Base-by-base conservation (phyloP, 2,113 vertebrate genomes). In the Pterophyllum scalare region DNA sequence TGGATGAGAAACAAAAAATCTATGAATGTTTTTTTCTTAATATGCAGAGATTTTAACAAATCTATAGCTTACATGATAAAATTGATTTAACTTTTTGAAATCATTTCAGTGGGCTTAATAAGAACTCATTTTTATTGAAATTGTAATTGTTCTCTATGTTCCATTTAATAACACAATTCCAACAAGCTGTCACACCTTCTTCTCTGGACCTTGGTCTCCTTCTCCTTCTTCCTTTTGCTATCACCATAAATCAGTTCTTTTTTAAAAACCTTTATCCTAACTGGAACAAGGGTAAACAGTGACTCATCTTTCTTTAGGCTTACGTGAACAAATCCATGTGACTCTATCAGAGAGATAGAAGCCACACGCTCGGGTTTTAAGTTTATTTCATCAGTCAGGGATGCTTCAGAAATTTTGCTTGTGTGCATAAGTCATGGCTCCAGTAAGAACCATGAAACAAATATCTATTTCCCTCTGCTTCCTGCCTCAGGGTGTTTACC, bases 321-420 rank as follows among this genome's bases (percentile, higher is more conserved):
- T 72, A 70, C 35, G 22, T 40, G 28, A 57, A 60, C 22, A 72
- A 54, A 19, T 78, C 20, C 22, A 19, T 46, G n/a, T 75, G 61
- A 35, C 58, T 76, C 60, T n/a, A 56, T 65, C 2, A 6, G 46
- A 49, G 38, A 75, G 70, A 65, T 33, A 43, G 31, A 13, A 3
- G 28, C 13, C 15, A n/a, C 35, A n/a, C 22, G 20, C 60, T 7
- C 2, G 15, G 26, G 5, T 4, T 49, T 22, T 12, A 72, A 12
- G 49, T 62, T 81, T 17, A 49, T 52, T 59, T 87, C 5, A 65
- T 80, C 59, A 43, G 31, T 56, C 58, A 64, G n/a, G 31, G 40
- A 22, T 52, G 10, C 20, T 49, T 61, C 14, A 58, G 35, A 62
- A 22, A 46, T 65, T 17, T 64, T 82, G 24, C 28, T 62, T 52